phyloP scores from a whole-genome alignment of 2,113 vertebrate genomes.

The Psophia crepitans region DNA sequence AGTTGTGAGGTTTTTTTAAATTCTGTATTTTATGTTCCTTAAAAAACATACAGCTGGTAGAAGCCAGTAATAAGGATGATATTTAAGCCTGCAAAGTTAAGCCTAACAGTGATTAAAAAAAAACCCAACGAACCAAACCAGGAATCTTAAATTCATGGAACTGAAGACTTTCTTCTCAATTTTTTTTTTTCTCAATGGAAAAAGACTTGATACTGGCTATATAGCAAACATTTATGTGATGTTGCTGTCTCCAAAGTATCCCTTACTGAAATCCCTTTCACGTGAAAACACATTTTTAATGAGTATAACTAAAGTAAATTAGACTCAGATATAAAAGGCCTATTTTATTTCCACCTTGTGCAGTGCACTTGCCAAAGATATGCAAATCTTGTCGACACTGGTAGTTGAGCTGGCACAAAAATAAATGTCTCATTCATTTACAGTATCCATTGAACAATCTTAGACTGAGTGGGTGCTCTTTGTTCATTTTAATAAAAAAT shows the following conservation, averaged over 20 bases:
- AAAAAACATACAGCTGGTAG: background rate
- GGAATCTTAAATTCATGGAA: background rate
- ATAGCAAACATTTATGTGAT: background rate
- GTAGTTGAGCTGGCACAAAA: constrained; percentile 76
- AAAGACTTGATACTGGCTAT: background rate
- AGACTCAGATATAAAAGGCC: constrained; percentile 65
- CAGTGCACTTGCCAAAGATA: constrained; percentile 70
- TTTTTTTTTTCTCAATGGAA: background rate
- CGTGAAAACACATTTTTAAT: constrained; percentile 49
- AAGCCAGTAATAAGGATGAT: background rate
- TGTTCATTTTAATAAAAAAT: constrained; percentile 66
- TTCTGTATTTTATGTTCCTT: background rate
- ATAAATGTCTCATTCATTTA: constrained; percentile 79
- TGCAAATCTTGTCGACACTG: constrained; percentile 72
- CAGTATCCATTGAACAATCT: constrained; percentile 69
- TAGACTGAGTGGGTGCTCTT: constrained; percentile 35
- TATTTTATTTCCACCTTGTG: constrained; percentile 72
- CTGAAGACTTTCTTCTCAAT: background rate
- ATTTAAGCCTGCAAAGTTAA: background rate
- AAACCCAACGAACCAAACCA: too few relatives aligned
- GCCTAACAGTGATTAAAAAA: background rate
- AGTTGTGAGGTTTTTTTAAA: background rate
- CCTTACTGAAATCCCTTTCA: constrained; percentile 33
- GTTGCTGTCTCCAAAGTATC: background rate
- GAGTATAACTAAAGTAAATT: constrained; percentile 53